Percentiles rank a stretch among this genome's conserved stretches.
Evolutionary conservation across 2,113 vertebrate genomes (phyloP).

Genomic region (Nansenia antarctica): DNA sequence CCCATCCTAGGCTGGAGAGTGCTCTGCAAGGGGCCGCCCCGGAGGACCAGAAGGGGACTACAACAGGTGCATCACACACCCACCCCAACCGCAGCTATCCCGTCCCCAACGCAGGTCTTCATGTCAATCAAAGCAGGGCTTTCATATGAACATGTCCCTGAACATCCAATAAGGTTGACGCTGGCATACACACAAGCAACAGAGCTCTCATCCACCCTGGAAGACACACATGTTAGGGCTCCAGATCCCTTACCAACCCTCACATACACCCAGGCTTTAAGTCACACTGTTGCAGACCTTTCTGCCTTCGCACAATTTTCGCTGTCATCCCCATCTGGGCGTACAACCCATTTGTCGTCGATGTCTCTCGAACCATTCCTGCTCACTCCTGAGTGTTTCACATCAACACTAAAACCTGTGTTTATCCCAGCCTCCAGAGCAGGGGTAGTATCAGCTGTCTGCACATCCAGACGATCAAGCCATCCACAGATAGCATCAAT

Average conservation of each 20-base stretch:
- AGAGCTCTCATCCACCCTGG: neutral
- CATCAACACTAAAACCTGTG: neutral
- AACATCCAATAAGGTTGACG: neutral
- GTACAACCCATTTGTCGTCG: neutral
- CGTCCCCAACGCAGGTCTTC: neutral
- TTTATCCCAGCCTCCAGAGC: neutral
- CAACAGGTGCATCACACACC: constrained; percentile 34
- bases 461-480: neutral
- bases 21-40: constrained; percentile 26
- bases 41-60: neutral
- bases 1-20: constrained; percentile 59
- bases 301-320: neutral
- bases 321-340: neutral
- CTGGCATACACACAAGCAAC: neutral
- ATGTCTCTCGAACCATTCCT: neutral
- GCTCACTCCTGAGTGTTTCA: neutral
- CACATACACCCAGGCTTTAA: neutral
- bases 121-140: neutral
- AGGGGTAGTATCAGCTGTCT: neutral
- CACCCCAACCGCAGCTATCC: constrained; percentile 20
- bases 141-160: neutral
- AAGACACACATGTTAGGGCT: neutral
- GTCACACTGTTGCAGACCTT: neutral
- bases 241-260: no score
- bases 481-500: neutral